A percentile compares a stretch with the other conserved stretches of the same genome.
phyloP scores from a whole-genome alignment of 2,113 vertebrate genomes.

The Microtus ochrogaster region DNA sequence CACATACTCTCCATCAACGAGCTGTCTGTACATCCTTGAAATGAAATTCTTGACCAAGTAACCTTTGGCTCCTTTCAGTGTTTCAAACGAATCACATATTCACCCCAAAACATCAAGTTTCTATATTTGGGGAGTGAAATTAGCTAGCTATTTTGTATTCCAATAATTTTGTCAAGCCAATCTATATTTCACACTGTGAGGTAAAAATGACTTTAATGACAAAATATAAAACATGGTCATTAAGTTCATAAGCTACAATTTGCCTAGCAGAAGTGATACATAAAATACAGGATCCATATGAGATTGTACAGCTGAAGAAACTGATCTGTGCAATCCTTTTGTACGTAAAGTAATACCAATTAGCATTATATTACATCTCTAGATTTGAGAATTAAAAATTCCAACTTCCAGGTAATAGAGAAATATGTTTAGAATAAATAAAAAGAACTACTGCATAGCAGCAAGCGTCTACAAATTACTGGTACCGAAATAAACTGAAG shows the following conservation, averaged over 20 bases:
- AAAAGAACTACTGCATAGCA: neutral
- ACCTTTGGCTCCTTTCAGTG: neutral
- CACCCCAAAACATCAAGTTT: neutral
- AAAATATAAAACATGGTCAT: neutral
- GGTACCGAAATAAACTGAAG: neutral
- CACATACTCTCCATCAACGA: neutral
- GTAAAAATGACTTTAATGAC: neutral
- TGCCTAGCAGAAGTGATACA: neutral
- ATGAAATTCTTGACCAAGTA: neutral
- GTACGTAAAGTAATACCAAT: neutral
- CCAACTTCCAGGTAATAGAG: neutral
- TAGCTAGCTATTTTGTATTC: neutral
- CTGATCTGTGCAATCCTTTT: neutral
- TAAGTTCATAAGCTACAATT: neutral
- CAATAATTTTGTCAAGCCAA: neutral
- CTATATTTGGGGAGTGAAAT: neutral
- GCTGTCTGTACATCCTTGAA: neutral
- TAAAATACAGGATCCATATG: neutral
- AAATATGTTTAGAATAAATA: neutral
- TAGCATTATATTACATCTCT: neutral
- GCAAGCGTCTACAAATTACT: neutral
- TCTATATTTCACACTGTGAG: neutral
- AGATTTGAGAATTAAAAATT: neutral
- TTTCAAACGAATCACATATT: neutral
- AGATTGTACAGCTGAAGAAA: neutral